Evolutionary conservation across 1,140 invertebrate species (phyloP).

Genomic region (Geopemphigus sp.): DNA sequence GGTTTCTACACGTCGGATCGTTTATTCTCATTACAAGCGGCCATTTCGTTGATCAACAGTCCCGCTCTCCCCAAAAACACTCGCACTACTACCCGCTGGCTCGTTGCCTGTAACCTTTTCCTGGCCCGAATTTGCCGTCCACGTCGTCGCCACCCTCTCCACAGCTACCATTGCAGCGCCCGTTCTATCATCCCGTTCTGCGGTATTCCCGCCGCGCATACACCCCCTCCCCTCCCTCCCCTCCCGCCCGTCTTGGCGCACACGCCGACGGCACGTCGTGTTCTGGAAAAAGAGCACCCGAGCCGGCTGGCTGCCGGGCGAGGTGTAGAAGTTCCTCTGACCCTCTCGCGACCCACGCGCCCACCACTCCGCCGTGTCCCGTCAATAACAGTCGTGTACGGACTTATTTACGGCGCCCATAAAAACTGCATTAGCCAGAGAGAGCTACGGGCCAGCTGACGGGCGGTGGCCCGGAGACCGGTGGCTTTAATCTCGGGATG

Average conservation of each 20-base stretch:
- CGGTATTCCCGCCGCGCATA: too few species aligned
- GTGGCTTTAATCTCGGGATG: not conserved
- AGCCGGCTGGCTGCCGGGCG: too few species aligned
- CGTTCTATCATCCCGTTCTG: too few species aligned
- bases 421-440: conserved; percentile 38
- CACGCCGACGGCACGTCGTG: not conserved
- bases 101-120: not conserved
- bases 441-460: not conserved
- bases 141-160: too few species aligned
- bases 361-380: too few species aligned
- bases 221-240: too few species aligned
- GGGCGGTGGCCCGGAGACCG: not conserved
- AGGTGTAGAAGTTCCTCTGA: too few species aligned
- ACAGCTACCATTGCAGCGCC: not conserved
- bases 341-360: too few species aligned
- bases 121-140: too few species aligned
- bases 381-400: not conserved
- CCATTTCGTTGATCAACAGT: conserved; percentile 46
- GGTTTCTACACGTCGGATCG: conserved; percentile 45
- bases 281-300: not conserved
- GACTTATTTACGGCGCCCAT: conserved; percentile 34
- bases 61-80: not conserved
- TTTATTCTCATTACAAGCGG: conserved; percentile 46
- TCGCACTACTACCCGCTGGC: not conserved
- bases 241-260: too few species aligned